These are phyloP conservation scores for Actenoides hombroni DNA, from an alignment of 2,113 vertebrate genomes.

Conservation along the genomic window DNA sequence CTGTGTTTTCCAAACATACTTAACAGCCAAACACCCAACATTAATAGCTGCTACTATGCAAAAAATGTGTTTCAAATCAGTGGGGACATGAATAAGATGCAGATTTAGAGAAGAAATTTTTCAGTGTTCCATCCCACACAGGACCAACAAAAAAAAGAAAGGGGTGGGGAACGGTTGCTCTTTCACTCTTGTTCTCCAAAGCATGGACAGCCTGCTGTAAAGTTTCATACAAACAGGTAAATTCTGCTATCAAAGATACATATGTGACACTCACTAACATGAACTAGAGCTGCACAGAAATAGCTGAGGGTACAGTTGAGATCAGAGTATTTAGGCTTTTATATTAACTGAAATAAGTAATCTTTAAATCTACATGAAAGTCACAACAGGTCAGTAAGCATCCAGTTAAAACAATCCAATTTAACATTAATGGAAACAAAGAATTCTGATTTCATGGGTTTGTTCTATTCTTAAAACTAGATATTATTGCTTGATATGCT, in stretches of 20 bases:
- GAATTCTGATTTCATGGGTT: background rate
- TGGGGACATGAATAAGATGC: background rate
- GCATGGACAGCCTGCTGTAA: background rate
- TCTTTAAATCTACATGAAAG: background rate
- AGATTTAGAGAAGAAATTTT: background rate
- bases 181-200: background rate
- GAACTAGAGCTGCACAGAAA: background rate
- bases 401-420: background rate
- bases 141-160: background rate
- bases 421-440: slow-evolving; percentile 14
- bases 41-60: background rate
- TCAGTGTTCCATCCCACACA: background rate
- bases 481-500: background rate
- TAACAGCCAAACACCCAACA: background rate
- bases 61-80: background rate
- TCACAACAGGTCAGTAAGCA: slow-evolving; percentile 13
- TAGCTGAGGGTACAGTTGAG: background rate
- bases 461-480: slow-evolving; percentile 10
- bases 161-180: background rate
- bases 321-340: background rate
- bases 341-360: slow-evolving; percentile 3
- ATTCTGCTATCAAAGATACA: background rate
- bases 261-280: background rate
- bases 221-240: background rate
- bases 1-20: background rate